Percentiles rank a stretch among this genome's conserved stretches.
phyloP scores from a whole-genome alignment of 2,797 vertebrate genomes.

The Helarctos malayanus region DNA sequence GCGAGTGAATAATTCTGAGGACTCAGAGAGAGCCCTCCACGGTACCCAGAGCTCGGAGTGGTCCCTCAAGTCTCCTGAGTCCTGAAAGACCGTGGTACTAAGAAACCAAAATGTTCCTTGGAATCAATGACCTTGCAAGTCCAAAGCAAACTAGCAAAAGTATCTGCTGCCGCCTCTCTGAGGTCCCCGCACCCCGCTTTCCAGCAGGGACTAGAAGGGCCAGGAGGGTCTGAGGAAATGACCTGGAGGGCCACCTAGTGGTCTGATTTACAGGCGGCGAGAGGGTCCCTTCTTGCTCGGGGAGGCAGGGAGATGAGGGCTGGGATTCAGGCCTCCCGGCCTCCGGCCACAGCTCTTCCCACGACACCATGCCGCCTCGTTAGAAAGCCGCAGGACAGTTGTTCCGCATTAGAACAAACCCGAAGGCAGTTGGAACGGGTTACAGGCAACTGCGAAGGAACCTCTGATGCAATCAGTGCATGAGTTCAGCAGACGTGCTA shows the following conservation, averaged over 20 bases:
- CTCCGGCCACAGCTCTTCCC: neutral
- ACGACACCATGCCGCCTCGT: neutral
- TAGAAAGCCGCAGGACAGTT: constrained; percentile 67
- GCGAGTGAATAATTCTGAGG: constrained; percentile 4
- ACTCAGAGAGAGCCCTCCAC: neutral
- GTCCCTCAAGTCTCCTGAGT: neutral
- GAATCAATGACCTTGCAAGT: neutral
- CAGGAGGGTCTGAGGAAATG: neutral
- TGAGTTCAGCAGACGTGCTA: neutral
- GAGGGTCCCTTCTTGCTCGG: neutral
- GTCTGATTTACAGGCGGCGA: neutral
- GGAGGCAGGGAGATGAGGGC: neutral
- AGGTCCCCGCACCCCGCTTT: neutral
- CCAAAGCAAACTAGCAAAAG: neutral
- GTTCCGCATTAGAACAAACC: constrained; percentile 61
- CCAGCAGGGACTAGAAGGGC: neutral
- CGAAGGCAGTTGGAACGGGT: neutral
- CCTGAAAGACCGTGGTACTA: neutral
- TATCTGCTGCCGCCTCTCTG: neutral
- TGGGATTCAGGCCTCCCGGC: neutral
- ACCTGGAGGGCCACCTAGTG: neutral
- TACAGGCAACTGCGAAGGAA: neutral
- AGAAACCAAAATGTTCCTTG: neutral
- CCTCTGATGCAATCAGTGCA: neutral
- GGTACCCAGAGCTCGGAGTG: neutral